Evolutionary conservation across 1,140 invertebrate species (phyloP), one percentile per base, ranked within the genome.

Genomic region (Cylas formicarius): DNA sequence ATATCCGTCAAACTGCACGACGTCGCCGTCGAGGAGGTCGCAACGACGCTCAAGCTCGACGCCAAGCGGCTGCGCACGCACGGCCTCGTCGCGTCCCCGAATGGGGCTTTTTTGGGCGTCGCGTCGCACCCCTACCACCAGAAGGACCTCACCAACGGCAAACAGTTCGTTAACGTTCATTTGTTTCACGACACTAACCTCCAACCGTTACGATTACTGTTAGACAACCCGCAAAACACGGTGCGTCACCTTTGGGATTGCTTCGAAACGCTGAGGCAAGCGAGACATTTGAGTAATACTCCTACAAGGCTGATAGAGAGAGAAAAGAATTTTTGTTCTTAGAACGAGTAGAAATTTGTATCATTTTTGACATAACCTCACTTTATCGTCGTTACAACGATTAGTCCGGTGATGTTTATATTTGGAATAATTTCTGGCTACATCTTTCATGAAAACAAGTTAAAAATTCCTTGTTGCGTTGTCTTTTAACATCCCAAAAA

Each of bases 171-270:
- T 5, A 48, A 50, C 27, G 35, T 60, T 17, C 29, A 35, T 11
- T 8, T 58, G 11, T 58, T 54, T 45, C 19, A 50, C 41, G 47
- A 60, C 38, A 39, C 33, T 10, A 23, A 24, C 11, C 21, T 49
- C 31, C 33, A 52, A 13, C 55, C 54, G 7, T 32, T 60, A n/a
- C 34, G 53, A 38, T 22, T 50, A 13, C 14, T 60, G n/a, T 36
- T 50, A 38, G 40, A 55, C 2, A 60, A 58, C 40, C 19, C 35
- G 7, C 44, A 20, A 35, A 40, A 43, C 7, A 55, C 18, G 28
- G 38, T 58, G 14, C 26, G n/a, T 20, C 34, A 39, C 10, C 50
- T 50, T 38, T 57, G 58, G 56, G 58, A 60, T 33, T 58, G 54
- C 32, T 55, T 60, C 6, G 58, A 60, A 46, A 34, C 45, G 10